Evolutionary conservation across 2,113 vertebrate genomes (phyloP).

Genomic region (Myanophis thanlyinensis): DNA sequence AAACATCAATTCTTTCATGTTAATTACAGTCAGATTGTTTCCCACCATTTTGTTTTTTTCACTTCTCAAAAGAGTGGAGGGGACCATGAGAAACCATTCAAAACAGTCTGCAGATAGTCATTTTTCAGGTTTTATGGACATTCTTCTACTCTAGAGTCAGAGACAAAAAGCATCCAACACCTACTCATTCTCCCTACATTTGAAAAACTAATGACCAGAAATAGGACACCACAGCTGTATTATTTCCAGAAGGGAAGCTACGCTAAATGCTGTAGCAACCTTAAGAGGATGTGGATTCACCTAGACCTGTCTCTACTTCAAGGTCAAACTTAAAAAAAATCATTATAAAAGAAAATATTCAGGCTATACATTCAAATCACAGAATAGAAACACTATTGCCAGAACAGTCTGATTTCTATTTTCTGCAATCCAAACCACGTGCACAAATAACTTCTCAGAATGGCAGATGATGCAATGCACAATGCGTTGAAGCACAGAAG

Average conservation of each 20-base stretch:
- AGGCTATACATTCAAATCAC: not conserved
- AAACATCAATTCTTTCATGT: not conserved
- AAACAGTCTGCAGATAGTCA: not conserved
- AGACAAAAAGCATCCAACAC: not conserved
- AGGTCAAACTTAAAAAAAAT: not conserved
- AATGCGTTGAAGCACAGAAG: not conserved
- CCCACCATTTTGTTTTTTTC: not conserved
- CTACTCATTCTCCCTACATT: not conserved
- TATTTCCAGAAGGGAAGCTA: not conserved
- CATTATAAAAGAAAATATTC: not conserved
- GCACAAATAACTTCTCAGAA: not conserved
- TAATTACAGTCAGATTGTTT: not conserved
- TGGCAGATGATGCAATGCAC: not conserved
- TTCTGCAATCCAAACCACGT: not conserved
- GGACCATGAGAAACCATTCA: not conserved
- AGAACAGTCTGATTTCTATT: not conserved
- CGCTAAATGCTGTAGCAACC: not conserved
- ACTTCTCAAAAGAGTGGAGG: not conserved
- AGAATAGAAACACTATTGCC: not conserved
- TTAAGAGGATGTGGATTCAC: not conserved
- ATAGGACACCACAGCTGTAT: not conserved
- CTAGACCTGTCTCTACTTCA: not conserved
- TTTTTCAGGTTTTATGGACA: not conserved
- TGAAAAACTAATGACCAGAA: not conserved
- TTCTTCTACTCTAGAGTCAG: not conserved